Percentiles rank a stretch among this genome's conserved stretches.
Conservation (phyloP, 2,113 vertebrate genomes). For the Aphyosemion australe region DNA sequence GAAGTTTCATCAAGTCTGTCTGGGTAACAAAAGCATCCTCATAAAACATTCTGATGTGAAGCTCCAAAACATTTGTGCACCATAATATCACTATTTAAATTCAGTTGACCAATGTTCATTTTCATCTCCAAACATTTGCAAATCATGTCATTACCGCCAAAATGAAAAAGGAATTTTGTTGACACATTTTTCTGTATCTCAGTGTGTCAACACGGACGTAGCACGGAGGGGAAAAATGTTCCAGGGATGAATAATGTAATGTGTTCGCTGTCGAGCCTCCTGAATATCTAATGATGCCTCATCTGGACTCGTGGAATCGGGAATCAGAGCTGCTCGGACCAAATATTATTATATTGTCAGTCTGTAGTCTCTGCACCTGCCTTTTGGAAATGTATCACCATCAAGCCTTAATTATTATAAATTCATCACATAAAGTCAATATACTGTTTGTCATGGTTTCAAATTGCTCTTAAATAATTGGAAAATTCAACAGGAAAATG, state of each 20-base stretch:
- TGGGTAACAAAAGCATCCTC: neutral
- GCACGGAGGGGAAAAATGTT: slow-evolving; percentile 4
- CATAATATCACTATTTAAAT: slow-evolving; percentile 21
- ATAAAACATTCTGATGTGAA: neutral
- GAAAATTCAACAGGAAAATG: too few species aligned
- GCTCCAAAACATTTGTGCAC: slow-evolving; percentile 26
- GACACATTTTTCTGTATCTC: slow-evolving; percentile 38
- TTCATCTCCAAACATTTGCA: slow-evolving; percentile 57
- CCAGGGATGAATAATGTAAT: slow-evolving; percentile 23
- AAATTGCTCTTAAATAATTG: neutral
- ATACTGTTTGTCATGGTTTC: neutral
- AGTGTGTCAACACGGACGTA: slow-evolving; percentile 21
- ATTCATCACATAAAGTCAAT: neutral
- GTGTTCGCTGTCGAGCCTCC: neutral
- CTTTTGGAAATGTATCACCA: neutral
- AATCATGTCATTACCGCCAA: slow-evolving; percentile 22
- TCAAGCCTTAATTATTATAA: neutral
- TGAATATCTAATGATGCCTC: slow-evolving; percentile 16
- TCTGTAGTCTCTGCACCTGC: slow-evolving; percentile 8
- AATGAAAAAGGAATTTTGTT: slow-evolving; percentile 27
- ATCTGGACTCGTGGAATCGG: slow-evolving; percentile 5
- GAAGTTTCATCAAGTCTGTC: slow-evolving; percentile 8
- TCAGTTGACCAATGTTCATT: slow-evolving; percentile 28
- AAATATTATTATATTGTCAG: slow-evolving; percentile 2
- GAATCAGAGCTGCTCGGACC: neutral